phyloP scores from a whole-genome alignment of 2,113 vertebrate species.

The Rafetus swinhoei region DNA sequence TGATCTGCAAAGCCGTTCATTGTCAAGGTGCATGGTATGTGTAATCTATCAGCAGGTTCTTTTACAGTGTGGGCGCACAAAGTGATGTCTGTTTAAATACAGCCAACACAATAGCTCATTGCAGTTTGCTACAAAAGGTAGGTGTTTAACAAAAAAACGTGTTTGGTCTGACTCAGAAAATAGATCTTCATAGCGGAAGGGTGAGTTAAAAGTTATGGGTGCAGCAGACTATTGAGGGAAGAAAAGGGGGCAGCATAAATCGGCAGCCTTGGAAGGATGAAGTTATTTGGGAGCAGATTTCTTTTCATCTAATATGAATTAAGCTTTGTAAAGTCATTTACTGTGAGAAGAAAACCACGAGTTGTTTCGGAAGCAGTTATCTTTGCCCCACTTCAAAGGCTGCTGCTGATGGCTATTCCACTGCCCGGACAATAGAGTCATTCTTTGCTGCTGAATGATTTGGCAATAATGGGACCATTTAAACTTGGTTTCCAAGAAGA shows the following conservation, averaged over 20 bases:
- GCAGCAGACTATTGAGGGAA: conserved; percentile 44
- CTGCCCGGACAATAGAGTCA: conserved; percentile 13
- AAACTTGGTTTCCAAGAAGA: background rate
- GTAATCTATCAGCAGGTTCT: background rate
- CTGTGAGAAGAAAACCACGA: conserved; percentile 41
- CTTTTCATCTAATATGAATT: background rate
- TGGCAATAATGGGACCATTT: background rate
- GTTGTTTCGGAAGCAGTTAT: conserved; percentile 16
- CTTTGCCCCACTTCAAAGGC: conserved; percentile 43
- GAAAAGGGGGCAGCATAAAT: conserved; percentile 58
- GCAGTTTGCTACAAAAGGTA: conserved; percentile 42
- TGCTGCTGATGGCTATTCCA: background rate
- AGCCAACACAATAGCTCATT: conserved; percentile 35
- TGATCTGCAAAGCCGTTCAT: background rate
- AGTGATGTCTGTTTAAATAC: background rate
- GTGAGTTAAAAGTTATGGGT: conserved; percentile 52
- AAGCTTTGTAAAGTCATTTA: conserved; percentile 35
- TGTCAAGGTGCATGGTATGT: background rate
- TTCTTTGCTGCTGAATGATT: background rate
- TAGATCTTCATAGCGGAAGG: background rate
- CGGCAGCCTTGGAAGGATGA: conserved; percentile 28
- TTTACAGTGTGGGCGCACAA: conserved; percentile 39
- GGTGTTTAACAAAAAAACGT: conserved; percentile 16
- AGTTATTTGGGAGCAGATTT: conserved; percentile 18
- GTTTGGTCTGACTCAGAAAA: background rate